phyloP scores from a whole-genome alignment of 2,113 vertebrate genomes.

The Eira barbara region DNA sequence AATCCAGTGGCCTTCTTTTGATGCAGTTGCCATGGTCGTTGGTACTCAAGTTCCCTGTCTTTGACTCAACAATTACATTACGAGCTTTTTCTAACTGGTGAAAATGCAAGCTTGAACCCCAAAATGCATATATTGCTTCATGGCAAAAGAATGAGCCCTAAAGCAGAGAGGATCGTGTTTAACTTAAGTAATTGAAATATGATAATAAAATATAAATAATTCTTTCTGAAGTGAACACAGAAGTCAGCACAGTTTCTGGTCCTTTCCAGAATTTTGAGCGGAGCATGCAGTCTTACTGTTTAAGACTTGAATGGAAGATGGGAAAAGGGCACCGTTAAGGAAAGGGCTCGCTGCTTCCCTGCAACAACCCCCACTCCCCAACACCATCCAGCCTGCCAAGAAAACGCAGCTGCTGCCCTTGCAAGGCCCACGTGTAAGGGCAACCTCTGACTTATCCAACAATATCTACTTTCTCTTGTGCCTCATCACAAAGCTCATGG shows the following conservation, averaged over 20 bases:
- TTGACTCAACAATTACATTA: slow-evolving; percentile 86
- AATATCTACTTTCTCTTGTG: neutral
- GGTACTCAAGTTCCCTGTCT: slow-evolving; percentile 90
- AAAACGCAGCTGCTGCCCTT: neutral
- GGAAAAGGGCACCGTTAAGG: neutral
- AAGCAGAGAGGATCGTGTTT: slow-evolving; percentile 38
- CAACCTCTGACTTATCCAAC: neutral
- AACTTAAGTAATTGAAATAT: slow-evolving; percentile 54
- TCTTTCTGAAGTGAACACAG: slow-evolving; percentile 22
- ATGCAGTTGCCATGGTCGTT: slow-evolving; percentile 87
- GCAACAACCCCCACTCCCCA: neutral
- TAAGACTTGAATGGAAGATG: slow-evolving; percentile 14
- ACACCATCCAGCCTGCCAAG: neutral
- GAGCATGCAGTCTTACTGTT: neutral
- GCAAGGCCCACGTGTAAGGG: neutral
- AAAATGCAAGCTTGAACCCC: slow-evolving; percentile 88
- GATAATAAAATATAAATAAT: slow-evolving; percentile 7
- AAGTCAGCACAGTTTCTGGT: neutral
- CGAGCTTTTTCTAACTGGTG: slow-evolving; percentile 89
- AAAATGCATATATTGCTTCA: slow-evolving; percentile 58
- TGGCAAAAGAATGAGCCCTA: slow-evolving; percentile 58
- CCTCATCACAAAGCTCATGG: neutral
- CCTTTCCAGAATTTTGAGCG: neutral
- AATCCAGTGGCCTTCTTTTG: slow-evolving; percentile 93
- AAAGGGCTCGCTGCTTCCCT: neutral